These are phyloP conservation scores for Drosophila borealis DNA, from an alignment of 2,888 invertebrate genomes.

Conservation along the genomic window DNA sequence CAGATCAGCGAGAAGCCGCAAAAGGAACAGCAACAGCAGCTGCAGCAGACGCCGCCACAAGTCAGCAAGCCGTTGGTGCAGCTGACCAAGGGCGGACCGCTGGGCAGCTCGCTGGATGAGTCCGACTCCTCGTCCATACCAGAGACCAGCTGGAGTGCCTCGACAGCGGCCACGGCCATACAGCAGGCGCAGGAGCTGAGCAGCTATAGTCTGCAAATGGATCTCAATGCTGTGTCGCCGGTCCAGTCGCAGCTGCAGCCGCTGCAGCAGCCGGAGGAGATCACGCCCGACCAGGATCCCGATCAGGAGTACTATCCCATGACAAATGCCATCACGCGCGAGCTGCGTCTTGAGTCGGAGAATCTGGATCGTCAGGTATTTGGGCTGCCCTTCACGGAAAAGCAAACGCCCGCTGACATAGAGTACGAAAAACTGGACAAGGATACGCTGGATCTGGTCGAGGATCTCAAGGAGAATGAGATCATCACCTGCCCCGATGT, in stretches of 20 bases:
- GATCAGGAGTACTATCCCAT: constrained; percentile 94
- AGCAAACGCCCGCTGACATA: constrained; percentile 62
- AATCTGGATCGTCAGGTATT: constrained; percentile 94
- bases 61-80: constrained; percentile 84
- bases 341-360: constrained; percentile 92
- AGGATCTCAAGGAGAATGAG: constrained; percentile 83
- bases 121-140: constrained; percentile 85
- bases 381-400: constrained; percentile 85
- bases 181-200: constrained; percentile 79
- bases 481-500: constrained; percentile 82
- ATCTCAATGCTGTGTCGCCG: constrained; percentile 70
- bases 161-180: constrained; percentile 82
- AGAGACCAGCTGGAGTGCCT: constrained; percentile 82
- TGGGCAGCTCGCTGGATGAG: constrained; percentile 83
- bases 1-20: constrained; percentile 40
- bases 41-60: too few species aligned
- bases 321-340: constrained; percentile 94
- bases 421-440: constrained; percentile 83
- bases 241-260: constrained; percentile 32
- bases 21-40: constrained; percentile 20
- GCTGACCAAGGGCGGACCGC: constrained; percentile 84
- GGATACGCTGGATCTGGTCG: constrained; percentile 84
- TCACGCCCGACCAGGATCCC: constrained; percentile 87
- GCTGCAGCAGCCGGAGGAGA: constrained; percentile 50
- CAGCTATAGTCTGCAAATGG: constrained; percentile 78